Evolutionary conservation across 2,888 invertebrate species (phyloP).

Genomic region (Melangyna quadrimaculata): DNA sequence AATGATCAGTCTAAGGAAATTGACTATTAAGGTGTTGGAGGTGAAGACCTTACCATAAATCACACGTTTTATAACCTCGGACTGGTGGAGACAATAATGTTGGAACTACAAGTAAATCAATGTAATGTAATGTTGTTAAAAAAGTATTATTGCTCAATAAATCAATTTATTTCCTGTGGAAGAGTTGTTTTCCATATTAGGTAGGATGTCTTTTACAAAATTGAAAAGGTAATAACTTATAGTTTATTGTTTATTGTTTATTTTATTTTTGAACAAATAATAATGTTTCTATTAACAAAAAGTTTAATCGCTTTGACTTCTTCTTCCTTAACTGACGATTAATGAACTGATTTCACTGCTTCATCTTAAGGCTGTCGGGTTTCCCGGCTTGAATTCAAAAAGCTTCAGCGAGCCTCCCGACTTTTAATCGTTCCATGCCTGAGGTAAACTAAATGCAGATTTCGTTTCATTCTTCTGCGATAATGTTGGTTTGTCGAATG

Average conservation of each 20-base stretch:
- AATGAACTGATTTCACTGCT: too few relatives aligned
- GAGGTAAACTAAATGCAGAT: too few relatives aligned
- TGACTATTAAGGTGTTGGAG: constrained; percentile 42
- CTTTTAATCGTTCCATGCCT: too few relatives aligned
- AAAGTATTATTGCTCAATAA: constrained; percentile 38
- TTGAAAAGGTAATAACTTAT: neutral
- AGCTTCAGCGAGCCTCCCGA: too few relatives aligned
- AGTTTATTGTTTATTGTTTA: neutral
- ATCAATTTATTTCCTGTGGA: constrained; percentile 55
- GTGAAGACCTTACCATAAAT: constrained; percentile 44
- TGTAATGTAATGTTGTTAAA: constrained; percentile 22
- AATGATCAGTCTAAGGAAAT: constrained; percentile 33
- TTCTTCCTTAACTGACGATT: too few relatives aligned
- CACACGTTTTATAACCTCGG: constrained; percentile 48
- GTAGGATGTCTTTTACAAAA: neutral
- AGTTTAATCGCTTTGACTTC: too few relatives aligned
- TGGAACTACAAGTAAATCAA: constrained; percentile 47
- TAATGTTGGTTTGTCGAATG: too few relatives aligned
- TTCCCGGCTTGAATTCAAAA: too few relatives aligned
- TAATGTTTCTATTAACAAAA: too few relatives aligned
- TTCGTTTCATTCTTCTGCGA: too few relatives aligned
- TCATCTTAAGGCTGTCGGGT: too few relatives aligned
- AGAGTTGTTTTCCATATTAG: neutral
- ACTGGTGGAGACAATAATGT: constrained; percentile 12
- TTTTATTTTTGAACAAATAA: too few relatives aligned